These are phyloP conservation scores for Sitta europaea DNA, from an alignment of 2,113 vertebrate genomes.

Conservation along the genomic window DNA sequence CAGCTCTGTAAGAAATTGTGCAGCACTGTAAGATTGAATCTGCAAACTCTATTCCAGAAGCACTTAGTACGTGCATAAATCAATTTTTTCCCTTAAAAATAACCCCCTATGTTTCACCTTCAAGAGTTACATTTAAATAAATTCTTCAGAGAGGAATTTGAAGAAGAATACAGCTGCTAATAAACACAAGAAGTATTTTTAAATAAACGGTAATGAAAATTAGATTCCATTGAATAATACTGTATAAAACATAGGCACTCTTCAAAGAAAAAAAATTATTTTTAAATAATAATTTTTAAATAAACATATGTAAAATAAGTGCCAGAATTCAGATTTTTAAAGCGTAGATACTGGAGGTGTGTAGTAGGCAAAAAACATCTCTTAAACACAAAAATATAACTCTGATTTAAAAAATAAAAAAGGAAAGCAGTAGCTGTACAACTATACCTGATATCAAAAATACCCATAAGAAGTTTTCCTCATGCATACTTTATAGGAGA, in stretches of 20 bases:
- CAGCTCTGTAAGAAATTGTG: background rate
- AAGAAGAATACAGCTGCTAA: background rate
- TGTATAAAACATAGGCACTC: background rate
- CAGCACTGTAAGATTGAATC: background rate
- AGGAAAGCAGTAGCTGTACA: background rate
- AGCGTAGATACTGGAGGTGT: background rate
- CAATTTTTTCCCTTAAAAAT: background rate
- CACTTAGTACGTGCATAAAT: background rate
- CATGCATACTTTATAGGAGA: background rate
- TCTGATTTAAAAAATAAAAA: background rate
- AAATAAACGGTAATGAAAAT: background rate
- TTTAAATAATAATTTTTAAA: background rate
- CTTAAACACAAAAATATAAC: background rate
- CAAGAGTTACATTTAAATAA: background rate
- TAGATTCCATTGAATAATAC: background rate
- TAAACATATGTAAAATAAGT: background rate
- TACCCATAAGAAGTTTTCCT: background rate
- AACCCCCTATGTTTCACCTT: background rate
- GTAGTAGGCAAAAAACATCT: background rate
- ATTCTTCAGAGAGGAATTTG: background rate
- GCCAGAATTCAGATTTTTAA: background rate
- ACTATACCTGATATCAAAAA: background rate
- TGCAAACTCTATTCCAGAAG: slow-evolving; percentile 5
- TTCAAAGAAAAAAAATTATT: background rate
- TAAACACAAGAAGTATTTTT: background rate